Evolutionary conservation across 2,888 invertebrate species (phyloP).

Genomic region (Melipona beecheii): DNA sequence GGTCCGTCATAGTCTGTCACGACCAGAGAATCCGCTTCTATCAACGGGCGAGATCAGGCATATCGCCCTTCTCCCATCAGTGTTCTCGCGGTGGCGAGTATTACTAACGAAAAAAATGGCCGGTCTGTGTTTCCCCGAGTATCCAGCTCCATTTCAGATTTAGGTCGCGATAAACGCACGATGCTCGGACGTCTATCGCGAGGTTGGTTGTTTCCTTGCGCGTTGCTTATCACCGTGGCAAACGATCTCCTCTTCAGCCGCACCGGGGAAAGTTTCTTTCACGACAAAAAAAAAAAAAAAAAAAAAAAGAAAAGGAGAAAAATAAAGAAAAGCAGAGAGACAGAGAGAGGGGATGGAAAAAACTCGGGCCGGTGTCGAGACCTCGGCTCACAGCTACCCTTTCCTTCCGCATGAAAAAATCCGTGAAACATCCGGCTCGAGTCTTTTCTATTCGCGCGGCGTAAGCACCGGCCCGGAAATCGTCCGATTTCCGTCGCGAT

Average conservation of each 20-base stretch:
- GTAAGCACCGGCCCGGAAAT: constrained; percentile 39
- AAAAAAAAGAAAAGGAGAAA: not conserved
- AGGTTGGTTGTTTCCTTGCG: constrained; percentile 52
- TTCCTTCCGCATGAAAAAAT: constrained; percentile 53
- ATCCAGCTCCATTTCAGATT: constrained; percentile 69
- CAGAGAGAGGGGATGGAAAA: not conserved
- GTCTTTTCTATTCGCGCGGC: constrained; percentile 49
- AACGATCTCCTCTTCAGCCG: constrained; percentile 42
- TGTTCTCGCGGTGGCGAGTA: constrained; percentile 10
- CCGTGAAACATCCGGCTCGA: constrained; percentile 45
- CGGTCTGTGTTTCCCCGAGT: constrained; percentile 42
- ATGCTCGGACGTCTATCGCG: constrained; percentile 44
- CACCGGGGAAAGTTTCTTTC: not conserved
- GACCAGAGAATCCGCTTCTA: constrained; percentile 14
- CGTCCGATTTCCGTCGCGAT: constrained; percentile 60
- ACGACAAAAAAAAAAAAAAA: not conserved
- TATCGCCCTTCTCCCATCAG: not conserved
- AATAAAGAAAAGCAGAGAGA: no score
- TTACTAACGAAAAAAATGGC: constrained; percentile 53
- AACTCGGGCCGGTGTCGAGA: constrained; percentile 3
- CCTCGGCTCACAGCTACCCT: constrained; percentile 32
- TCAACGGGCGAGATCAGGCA: constrained; percentile 24
- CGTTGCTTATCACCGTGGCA: constrained; percentile 60
- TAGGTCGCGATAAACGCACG: constrained; percentile 68
- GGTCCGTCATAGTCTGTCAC: constrained; percentile 22